Percentiles rank a stretch among this genome's conserved stretches.
Evolutionary conservation across 2,888 invertebrate genomes (phyloP).

Genomic region (Lithophane leautieri): DNA sequence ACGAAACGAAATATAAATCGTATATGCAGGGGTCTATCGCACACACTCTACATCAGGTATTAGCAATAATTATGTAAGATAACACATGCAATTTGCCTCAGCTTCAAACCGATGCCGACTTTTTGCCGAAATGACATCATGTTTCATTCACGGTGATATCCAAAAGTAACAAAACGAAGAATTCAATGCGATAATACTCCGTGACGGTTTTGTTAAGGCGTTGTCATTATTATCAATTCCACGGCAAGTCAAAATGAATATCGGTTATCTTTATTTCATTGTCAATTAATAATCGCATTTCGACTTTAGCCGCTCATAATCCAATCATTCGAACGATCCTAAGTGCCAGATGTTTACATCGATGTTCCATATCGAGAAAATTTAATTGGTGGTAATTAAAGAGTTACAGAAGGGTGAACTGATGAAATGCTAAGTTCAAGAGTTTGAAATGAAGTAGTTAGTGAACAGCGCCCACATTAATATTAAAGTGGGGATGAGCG

Average conservation of each 20-base stretch:
- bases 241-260: conserved; percentile 72
- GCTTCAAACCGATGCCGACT: conserved; percentile 51
- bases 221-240: conserved; percentile 81
- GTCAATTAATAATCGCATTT: conserved; percentile 72
- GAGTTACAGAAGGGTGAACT: conserved; percentile 26
- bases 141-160: conserved; percentile 67
- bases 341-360: conserved; percentile 57
- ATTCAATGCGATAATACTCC: conserved; percentile 71
- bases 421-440: conserved; percentile 19
- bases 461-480: conserved; percentile 36
- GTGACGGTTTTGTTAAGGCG: conserved; percentile 76
- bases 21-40: neutral
- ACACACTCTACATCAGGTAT: conserved; percentile 15
- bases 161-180: conserved; percentile 69
- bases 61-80: conserved; percentile 28
- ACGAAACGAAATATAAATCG: conserved; percentile 32
- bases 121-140: conserved; percentile 68
- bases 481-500: conserved; percentile 43
- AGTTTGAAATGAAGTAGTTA: conserved; percentile 31
- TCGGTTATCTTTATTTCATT: conserved; percentile 70
- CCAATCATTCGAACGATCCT: conserved; percentile 65
- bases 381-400: conserved; percentile 53
- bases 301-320: conserved; percentile 61
- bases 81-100: conserved; percentile 24
- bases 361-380: conserved; percentile 45